These are phyloP conservation scores for Ormia ochracea DNA, from an alignment of 2,888 invertebrate genomes.

Conservation along the genomic window DNA sequence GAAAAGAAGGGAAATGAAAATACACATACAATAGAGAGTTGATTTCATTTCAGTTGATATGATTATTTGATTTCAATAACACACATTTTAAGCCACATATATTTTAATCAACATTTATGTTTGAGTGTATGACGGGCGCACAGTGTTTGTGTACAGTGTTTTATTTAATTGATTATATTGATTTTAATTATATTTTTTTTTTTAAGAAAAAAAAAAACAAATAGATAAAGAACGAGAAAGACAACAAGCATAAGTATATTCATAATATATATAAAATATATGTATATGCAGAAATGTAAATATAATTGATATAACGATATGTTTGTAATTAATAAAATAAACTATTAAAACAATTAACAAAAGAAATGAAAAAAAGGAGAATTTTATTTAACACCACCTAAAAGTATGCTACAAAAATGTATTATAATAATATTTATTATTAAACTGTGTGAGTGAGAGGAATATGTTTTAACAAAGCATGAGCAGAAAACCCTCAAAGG, in stretches of 20 bases:
- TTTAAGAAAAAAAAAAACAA: constrained; percentile 66
- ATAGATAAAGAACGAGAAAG: constrained; percentile 70
- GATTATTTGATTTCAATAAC: neutral
- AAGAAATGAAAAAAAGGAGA: constrained; percentile 9
- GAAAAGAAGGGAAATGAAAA: constrained; percentile 12
- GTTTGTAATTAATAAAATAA: constrained; percentile 7
- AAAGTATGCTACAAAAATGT: constrained; percentile 55
- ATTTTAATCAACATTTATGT: constrained; percentile 25
- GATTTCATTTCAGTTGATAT: neutral
- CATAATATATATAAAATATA: neutral
- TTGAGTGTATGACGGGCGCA: constrained; percentile 3
- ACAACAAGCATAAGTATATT: constrained; percentile 73
- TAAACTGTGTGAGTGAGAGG: neutral
- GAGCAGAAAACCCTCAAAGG: too few species aligned
- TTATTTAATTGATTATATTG: neutral
- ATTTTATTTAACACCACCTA: constrained; percentile 52
- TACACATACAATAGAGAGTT: neutral
- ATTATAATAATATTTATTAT: neutral
- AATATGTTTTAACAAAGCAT: too few species aligned
- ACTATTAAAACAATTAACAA: constrained; percentile 9
- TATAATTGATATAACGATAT: too few species aligned
- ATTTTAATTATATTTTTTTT: constrained; percentile 23
- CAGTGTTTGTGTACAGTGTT: neutral
- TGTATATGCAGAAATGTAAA: too few species aligned
- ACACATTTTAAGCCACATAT: constrained; percentile 33